Evolutionary conservation across 2,113 vertebrate species (phyloP).

Genomic region (Motacilla tschutschensis): DNA sequence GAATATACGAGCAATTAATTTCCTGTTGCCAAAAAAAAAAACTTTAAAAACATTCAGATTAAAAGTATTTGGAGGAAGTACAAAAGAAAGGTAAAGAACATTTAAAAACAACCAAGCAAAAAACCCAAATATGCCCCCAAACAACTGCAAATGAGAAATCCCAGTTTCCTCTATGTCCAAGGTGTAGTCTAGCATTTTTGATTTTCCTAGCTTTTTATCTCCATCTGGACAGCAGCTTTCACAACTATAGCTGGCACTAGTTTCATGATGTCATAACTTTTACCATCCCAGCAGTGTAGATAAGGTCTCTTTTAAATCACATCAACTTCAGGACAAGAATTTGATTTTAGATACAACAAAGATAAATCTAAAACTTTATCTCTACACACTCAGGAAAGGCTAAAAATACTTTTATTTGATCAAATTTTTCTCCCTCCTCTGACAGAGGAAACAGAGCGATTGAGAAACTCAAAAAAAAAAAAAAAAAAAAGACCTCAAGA

Average conservation of each 20-base stretch:
- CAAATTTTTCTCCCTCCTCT: neutral
- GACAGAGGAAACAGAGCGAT: neutral
- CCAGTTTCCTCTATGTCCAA: neutral
- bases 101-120: neutral
- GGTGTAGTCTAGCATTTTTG: neutral
- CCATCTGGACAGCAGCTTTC: neutral
- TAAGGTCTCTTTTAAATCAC: neutral
- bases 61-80: neutral
- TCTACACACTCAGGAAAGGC: neutral
- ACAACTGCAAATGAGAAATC: neutral
- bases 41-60: neutral
- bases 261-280: neutral
- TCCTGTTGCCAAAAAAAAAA: neutral
- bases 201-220: neutral
- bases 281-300: neutral
- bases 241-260: neutral
- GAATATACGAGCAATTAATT: neutral
- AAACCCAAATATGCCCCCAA: fast-evolving
- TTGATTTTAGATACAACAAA: neutral
- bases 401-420: neutral
- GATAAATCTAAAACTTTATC: neutral
- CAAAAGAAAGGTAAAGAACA: neutral
- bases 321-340: neutral
- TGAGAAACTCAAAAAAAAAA: neutral
- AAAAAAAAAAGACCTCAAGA: neutral